Conservation (phyloP, 2,797 vertebrate species). For the Petrocephalus schoutedeni region DNA sequence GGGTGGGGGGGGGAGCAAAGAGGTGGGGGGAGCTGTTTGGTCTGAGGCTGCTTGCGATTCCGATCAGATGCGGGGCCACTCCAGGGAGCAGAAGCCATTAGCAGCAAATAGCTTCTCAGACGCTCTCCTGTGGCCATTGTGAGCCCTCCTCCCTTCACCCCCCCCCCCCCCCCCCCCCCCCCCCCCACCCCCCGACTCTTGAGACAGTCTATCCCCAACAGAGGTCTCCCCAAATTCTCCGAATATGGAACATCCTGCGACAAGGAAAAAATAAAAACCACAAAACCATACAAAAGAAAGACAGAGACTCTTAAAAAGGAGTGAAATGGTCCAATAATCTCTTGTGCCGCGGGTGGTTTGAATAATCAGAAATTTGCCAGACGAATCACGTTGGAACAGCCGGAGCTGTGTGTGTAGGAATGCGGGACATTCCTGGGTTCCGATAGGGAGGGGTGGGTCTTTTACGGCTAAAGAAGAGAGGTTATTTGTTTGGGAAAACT, state of each 20-base stretch:
- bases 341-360: neutral
- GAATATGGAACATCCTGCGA: neutral
- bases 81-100: neutral
- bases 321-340: neutral
- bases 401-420: neutral
- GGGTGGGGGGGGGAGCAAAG: neutral
- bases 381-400: neutral
- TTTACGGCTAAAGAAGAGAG: neutral
- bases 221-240: neutral
- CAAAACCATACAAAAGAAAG: neutral
- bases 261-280: neutral
- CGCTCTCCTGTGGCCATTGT: neutral
- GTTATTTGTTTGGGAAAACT: neutral
- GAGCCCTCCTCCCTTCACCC: neutral
- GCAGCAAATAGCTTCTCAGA: neutral
- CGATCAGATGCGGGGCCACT: neutral
- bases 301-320: neutral
- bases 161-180: neutral
- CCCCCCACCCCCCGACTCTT: neutral
- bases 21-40: neutral
- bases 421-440: neutral
- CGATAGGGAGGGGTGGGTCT: neutral
- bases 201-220: neutral
- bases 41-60: neutral
- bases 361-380: neutral